Conservation (phyloP, 23 tunicate species). For the Corella eumyota region DNA sequence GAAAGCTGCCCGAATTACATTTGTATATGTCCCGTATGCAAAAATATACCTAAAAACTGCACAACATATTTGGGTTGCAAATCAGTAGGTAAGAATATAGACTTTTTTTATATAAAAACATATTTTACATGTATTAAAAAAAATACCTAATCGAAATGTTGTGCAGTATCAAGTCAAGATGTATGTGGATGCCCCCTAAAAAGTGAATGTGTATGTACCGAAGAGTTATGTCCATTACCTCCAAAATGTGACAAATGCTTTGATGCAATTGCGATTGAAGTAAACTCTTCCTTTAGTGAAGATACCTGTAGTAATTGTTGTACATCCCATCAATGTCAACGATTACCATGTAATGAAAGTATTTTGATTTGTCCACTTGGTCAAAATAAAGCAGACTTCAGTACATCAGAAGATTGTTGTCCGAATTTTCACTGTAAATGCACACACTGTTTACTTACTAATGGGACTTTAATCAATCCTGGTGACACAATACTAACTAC, state of each 20-base stretch:
- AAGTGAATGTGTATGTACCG: not conserved
- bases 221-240: not conserved
- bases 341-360: too few relatives aligned
- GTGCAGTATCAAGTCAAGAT: not conserved
- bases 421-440: too few relatives aligned
- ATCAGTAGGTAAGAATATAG: not conserved
- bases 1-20: not conserved
- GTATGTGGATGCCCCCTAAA: slow-evolving; percentile 4
- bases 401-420: too few relatives aligned
- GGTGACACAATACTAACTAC: too few relatives aligned
- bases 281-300: too few relatives aligned
- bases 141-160: not conserved
- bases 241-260: slow-evolving; percentile 2
- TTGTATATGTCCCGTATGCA: not conserved
- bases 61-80: slow-evolving; percentile 1
- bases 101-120: not conserved
- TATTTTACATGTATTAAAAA: not conserved
- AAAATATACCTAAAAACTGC: not conserved
- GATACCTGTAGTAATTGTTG: too few relatives aligned
- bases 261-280: too few relatives aligned
- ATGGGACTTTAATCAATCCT: too few relatives aligned
- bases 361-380: too few relatives aligned
- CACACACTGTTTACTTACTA: too few relatives aligned
- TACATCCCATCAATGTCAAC: too few relatives aligned
- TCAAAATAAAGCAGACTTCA: too few relatives aligned